Evolutionary conservation across 2,113 vertebrate species (phyloP), one percentile per base, ranked within the genome.

Genomic region (Scophthalmus maximus): DNA sequence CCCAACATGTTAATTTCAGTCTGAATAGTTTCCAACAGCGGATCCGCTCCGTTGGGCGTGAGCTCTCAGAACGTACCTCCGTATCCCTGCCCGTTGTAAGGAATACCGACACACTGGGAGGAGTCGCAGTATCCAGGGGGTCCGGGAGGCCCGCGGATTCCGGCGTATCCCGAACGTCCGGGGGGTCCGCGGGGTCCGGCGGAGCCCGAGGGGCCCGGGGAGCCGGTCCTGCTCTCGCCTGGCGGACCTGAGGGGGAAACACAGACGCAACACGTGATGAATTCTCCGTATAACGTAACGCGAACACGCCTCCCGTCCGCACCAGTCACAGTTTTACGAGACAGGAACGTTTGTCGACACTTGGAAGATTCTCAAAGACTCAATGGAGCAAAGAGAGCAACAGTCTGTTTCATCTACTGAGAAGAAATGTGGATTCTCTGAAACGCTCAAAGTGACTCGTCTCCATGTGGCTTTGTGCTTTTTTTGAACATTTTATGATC

Each of bases 1-100:
- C 63, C 73, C 44, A 30, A 59, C 63, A 64, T 38, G 68, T 49
- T 49, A 49, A 49, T n/a, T n/a, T n/a, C n/a, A 46, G 18, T 3
- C n/a, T 1, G 2, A 8, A n/a, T 46, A 9, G 18, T 46, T 46
- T n/a, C 42, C 17, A n/a, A n/a, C n/a, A n/a, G n/a, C n/a, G n/a
- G n/a, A n/a, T n/a, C n/a, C n/a, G n/a, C n/a, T n/a, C n/a, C n/a
- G n/a, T n/a, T n/a, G n/a, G n/a, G n/a, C n/a, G n/a, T n/a, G n/a
- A n/a, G n/a, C n/a, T n/a, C n/a, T n/a, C n/a, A n/a, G n/a, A n/a
- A 92, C 96, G 1, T 94, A 98, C 98, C 97, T 95, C 91, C 92
- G 85, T 97, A 99, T 90, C 96, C 96, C 90, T 97, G 97, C n/a
- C 97, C 97, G 0, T 98, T 98, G 94, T 99, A 99, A 55, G 95